Base-by-base conservation (phyloP, 2,113 vertebrate genomes). In the Callithrix jacchus region DNA sequence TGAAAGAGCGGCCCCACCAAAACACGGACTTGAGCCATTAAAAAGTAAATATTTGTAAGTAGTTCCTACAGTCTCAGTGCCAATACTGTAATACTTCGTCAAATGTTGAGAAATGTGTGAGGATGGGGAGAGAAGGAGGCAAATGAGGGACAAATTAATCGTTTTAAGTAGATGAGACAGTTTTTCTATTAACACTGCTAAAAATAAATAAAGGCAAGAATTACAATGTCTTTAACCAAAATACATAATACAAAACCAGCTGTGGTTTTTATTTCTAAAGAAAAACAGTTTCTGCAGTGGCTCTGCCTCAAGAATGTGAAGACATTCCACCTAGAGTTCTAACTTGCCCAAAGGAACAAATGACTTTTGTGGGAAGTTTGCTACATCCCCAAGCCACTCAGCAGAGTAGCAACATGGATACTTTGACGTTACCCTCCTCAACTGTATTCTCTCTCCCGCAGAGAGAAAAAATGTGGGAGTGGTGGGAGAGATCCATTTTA, bases 201-300 rank as follows among this genome's bases (percentile, higher is more conserved):
- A 97, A 91, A 81, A 66, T 90, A 91, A 93, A 92, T 71, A 73
- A 68, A 89, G 71, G 56, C 77, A 93, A 92, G 66, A 84, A 32
- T 64, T 73, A 95, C 86, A 80, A 45, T 87, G 21, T 70, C 91
- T 92, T 83, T 83, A 94, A 89, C 45, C 52, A 30, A 93, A 95
- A 90, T 58, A 73, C 20, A 8, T 77, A 85, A 64, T 42, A 66
- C 35, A 80, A 93, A 96, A 82, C 47, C 79, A 92, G 66, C 45
- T 83, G 40, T 84, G 66, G 49, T n/a, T 95, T 96, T 85, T 81
- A 89, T 89, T 94, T 94, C 42, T 91, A 47, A 74, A 92, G 83
- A 30, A 85, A 93, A 87, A 70, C 49, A 32, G 27, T 81, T 81
- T 56, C 49, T 40, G 23, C 1, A 17, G n/a, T 54, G 84, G 83